A percentile compares a stretch with the other conserved stretches of the same genome.
These are phyloP conservation scores for Diaphora mendica DNA, from an alignment of 2,888 invertebrate species.

Conservation along the genomic window DNA sequence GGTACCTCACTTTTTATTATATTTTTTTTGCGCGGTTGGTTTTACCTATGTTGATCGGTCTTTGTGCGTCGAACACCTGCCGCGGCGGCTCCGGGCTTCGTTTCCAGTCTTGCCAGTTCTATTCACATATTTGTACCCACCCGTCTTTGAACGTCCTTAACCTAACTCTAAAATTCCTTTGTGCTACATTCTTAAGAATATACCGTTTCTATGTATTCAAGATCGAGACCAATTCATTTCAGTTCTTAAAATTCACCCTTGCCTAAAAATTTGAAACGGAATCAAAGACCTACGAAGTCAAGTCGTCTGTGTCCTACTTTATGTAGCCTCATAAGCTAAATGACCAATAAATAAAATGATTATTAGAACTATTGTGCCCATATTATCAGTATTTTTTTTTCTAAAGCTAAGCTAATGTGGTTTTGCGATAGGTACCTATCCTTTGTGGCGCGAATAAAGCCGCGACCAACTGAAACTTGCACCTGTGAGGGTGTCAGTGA, in stretches of 20 bases:
- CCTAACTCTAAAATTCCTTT: constrained; percentile 51
- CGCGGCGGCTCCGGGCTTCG: constrained; percentile 56
- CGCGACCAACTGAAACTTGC: constrained; percentile 53
- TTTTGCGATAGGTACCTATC: constrained; percentile 34
- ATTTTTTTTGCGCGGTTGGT: constrained; percentile 67
- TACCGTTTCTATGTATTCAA: constrained; percentile 25
- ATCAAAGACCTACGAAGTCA: neutral
- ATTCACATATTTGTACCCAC: constrained; percentile 55
- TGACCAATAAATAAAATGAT: neutral
- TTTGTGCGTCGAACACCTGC: constrained; percentile 79
- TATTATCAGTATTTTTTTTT: constrained; percentile 48
- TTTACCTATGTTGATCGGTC: constrained; percentile 60
- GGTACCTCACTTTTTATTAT: constrained; percentile 59
- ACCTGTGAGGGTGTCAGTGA: constrained; percentile 77
- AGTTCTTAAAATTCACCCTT: neutral
- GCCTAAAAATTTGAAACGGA: neutral
- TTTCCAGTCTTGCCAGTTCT: constrained; percentile 59
- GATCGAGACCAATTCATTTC: neutral
- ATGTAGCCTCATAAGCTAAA: neutral
- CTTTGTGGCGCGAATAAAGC: constrained; percentile 49
- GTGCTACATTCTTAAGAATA: constrained; percentile 19
- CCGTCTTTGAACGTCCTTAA: constrained; percentile 55
- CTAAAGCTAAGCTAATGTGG: constrained; percentile 57
- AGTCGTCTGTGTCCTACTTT: neutral
- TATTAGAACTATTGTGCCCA: neutral